phyloP scores from a whole-genome alignment of 2,797 vertebrate species.

The Sebastes wilsoni region DNA sequence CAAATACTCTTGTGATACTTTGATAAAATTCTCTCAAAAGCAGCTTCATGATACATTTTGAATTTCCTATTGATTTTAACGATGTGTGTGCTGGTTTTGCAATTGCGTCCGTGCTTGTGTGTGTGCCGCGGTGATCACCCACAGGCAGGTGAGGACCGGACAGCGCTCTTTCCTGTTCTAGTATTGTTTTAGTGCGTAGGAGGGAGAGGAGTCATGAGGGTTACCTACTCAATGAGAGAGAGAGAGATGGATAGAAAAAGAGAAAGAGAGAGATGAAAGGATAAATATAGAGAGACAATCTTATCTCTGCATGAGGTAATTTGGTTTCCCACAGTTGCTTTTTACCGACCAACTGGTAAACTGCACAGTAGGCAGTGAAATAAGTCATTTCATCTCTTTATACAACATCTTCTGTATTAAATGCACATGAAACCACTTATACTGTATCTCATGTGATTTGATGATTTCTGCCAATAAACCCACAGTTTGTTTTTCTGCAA shows the following conservation, averaged over 20 bases:
- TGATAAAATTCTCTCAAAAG: neutral
- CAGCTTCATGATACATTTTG: neutral
- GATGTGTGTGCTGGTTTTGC: neutral
- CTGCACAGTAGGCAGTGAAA: neutral
- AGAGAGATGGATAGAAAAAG: constrained; percentile 39
- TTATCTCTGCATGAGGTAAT: constrained; percentile 35
- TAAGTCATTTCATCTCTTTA: constrained; percentile 1
- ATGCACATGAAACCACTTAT: constrained; percentile 12
- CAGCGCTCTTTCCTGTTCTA: constrained; percentile 52
- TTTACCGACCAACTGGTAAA: constrained; percentile 10
- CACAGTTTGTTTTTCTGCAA: constrained; percentile 6
- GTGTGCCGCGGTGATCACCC: constrained; percentile 10
- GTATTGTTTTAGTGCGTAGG: constrained; percentile 68
- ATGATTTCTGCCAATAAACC: constrained; percentile 18
- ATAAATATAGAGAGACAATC: constrained; percentile 46
- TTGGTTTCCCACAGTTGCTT: constrained; percentile 27
- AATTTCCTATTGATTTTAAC: neutral
- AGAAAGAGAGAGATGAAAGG: constrained; percentile 3
- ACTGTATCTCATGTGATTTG: constrained; percentile 6
- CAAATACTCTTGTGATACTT: neutral
- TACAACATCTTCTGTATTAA: neutral
- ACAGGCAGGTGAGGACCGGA: constrained; percentile 54
- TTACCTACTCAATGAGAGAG: constrained; percentile 55
- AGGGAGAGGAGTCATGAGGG: constrained; percentile 54
- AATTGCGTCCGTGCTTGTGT: neutral